A percentile compares a stretch with the other conserved stretches of the same genome.
phyloP scores from a whole-genome alignment of 2,113 vertebrate genomes.

The Nerophis lumbriciformis region DNA sequence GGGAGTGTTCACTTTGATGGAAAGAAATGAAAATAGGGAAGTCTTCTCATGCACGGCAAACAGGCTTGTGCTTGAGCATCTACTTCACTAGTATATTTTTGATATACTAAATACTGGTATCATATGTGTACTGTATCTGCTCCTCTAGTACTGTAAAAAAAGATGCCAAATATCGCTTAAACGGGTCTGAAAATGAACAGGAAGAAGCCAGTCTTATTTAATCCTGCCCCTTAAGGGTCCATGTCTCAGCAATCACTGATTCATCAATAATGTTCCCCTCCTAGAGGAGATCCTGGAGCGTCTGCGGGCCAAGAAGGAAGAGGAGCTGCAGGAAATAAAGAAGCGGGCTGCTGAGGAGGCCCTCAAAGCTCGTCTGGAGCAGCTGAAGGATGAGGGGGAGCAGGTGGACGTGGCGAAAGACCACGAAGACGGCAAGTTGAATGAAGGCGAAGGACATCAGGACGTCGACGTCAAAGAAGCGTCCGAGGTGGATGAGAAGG shows the following conservation, averaged over 20 bases:
- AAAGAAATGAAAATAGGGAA: too few relatives aligned
- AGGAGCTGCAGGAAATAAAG: conserved; percentile 79
- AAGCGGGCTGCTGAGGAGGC: conserved; percentile 73
- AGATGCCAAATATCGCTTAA: too few relatives aligned
- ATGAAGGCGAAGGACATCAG: conserved; percentile 59
- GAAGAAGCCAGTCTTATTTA: too few relatives aligned
- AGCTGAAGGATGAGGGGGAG: conserved; percentile 61
- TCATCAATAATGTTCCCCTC: not conserved
- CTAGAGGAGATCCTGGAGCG: conserved; percentile 86
- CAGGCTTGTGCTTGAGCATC: too few relatives aligned
- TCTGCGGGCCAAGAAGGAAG: conserved; percentile 79
- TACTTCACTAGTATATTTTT: too few relatives aligned
- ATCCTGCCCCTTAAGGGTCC: too few relatives aligned
- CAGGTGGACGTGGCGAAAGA: conserved; percentile 54
- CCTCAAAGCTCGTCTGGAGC: conserved; percentile 71
- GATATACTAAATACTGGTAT: too few relatives aligned
- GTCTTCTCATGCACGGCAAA: too few relatives aligned
- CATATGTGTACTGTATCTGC: too few relatives aligned
- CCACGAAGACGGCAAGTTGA: conserved; percentile 62
- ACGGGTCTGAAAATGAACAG: too few relatives aligned
- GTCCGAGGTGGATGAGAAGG: conserved; percentile 46
- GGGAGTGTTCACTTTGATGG: too few relatives aligned
- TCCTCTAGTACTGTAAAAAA: too few relatives aligned
- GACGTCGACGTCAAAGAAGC: conserved; percentile 59
- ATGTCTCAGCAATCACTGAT: not conserved